Base-by-base conservation (phyloP, 1,140 invertebrate species). In the Calosoma granatense region DNA sequence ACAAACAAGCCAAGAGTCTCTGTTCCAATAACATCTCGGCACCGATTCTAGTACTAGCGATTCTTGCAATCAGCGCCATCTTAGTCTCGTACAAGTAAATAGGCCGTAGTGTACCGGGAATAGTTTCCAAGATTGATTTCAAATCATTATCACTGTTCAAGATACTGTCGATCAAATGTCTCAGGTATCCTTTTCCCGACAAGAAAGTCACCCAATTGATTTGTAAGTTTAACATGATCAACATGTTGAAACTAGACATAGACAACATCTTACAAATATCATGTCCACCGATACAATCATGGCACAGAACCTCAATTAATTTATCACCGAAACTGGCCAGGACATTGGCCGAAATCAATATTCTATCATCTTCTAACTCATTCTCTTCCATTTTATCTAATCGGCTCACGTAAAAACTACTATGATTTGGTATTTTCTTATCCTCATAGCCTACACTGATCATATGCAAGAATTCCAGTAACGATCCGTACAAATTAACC, bases 201-300 rank as follows among this genome's bases (percentile, higher is more conserved):
- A 94, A 70, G 61, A 88, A 88, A 11, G 81, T 77, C 59, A 88
- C 78, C 81, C 90, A 88, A 15, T 83, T 81, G 12, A 83, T 81
- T 17, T 83, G 80, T 6, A 83, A 82, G 60, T 90, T 85, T 55
- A 91, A 73, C 47, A 86, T 84, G 0, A 92, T 75, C 20, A 94
- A 78, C 26, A 86, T 81, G 66, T 92, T 87, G 23, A 94, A 74
- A 56, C 87, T 88, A 1, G 89, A 83, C 22, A 96, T 71, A 0
- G 91, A 86, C 53, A 92, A 74, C 85, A 94, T 92, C 72, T 90
- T 85, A 65, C 88, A 92, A 17, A 94, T 84, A 65, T 94, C 89
- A 67, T 94, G 90, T 0, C 90, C 89, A 12, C 86, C 86, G 6
- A 90, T 88, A 57, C 87, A 90, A 74, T 94, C 92, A 56, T 87